phyloP scores from a whole-genome alignment of 2,888 invertebrate species.

The Eilema depressum region DNA sequence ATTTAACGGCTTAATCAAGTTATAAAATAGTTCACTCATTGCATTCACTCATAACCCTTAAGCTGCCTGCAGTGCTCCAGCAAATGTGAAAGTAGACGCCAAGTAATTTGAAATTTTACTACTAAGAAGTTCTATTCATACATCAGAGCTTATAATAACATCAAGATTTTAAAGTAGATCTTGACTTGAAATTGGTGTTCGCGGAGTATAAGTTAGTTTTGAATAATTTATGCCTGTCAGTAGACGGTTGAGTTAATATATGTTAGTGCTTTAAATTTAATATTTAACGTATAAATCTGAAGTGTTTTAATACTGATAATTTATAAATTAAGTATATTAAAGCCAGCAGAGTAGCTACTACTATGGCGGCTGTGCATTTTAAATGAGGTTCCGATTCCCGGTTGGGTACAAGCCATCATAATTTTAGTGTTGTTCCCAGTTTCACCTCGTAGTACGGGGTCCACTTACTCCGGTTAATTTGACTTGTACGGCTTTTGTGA shows the following conservation, averaged over 20 bases:
- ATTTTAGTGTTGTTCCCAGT: too few species aligned
- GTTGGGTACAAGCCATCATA: too few species aligned
- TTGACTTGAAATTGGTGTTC: slow-evolving; percentile 23
- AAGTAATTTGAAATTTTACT: slow-evolving; percentile 46
- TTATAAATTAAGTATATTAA: too few species aligned
- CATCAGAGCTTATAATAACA: slow-evolving; percentile 25
- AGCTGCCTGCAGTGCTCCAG: slow-evolving; percentile 21
- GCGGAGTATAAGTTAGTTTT: slow-evolving; percentile 21
- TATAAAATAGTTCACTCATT: slow-evolving; percentile 13
- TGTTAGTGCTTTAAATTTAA: slow-evolving; percentile 8
- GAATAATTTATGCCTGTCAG: slow-evolving; percentile 25
- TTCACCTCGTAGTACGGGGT: too few species aligned
- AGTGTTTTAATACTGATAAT: slow-evolving; percentile 1
- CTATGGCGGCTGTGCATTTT: too few species aligned
- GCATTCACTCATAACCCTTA: slow-evolving; percentile 14
- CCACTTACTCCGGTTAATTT: too few species aligned
- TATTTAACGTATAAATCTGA: not conserved
- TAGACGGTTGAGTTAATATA: slow-evolving; percentile 8
- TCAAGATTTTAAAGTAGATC: slow-evolving; percentile 29
- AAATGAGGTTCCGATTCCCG: too few species aligned
- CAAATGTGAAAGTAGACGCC: slow-evolving; percentile 28
- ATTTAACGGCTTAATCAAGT: not conserved
- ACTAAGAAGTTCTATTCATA: slow-evolving; percentile 33
- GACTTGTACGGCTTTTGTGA: too few species aligned
- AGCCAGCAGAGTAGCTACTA: too few species aligned